Conservation (phyloP, 2,888 invertebrate species). For the Yponomeuta malinellus region DNA sequence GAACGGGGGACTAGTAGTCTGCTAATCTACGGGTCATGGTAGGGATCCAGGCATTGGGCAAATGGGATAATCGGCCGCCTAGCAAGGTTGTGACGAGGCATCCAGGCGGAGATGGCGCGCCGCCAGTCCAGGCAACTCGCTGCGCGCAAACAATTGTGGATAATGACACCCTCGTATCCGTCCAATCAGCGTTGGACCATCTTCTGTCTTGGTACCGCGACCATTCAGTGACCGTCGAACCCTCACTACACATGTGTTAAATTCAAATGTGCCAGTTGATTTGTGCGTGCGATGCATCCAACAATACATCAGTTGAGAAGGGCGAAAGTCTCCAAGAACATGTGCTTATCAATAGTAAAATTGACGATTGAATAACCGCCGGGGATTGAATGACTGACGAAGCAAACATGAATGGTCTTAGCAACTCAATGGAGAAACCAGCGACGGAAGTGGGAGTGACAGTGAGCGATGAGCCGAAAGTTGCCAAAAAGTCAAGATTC, state of each 20-base stretch:
- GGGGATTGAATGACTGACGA: constrained; percentile 14
- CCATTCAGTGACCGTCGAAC: neutral
- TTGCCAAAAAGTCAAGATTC: constrained; percentile 40
- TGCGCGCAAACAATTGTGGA: constrained; percentile 56
- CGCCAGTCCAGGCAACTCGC: constrained; percentile 30
- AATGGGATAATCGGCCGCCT: constrained; percentile 70
- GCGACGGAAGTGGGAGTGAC: constrained; percentile 23
- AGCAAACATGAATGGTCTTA: constrained; percentile 21
- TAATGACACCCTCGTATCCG: constrained; percentile 70
- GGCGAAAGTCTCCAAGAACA: constrained; percentile 1
- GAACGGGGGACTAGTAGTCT: constrained; percentile 12
- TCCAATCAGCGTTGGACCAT: constrained; percentile 64
- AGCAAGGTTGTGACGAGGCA: constrained; percentile 63
- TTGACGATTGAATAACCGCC: constrained; percentile 17
- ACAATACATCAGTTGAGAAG: neutral
- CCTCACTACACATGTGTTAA: neutral
- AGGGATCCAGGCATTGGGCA: constrained; percentile 57
- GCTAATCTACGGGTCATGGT: constrained; percentile 43
- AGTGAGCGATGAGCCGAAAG: constrained; percentile 43
- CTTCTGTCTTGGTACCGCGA: constrained; percentile 41
- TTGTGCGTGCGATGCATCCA: neutral
- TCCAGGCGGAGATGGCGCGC: constrained; percentile 3
- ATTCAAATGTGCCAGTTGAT: neutral
- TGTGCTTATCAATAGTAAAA: neutral
- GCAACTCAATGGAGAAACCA: constrained; percentile 4